Evolutionary conservation across 2,888 invertebrate genomes (phyloP).

Genomic region (Miltochrista miniata): DNA sequence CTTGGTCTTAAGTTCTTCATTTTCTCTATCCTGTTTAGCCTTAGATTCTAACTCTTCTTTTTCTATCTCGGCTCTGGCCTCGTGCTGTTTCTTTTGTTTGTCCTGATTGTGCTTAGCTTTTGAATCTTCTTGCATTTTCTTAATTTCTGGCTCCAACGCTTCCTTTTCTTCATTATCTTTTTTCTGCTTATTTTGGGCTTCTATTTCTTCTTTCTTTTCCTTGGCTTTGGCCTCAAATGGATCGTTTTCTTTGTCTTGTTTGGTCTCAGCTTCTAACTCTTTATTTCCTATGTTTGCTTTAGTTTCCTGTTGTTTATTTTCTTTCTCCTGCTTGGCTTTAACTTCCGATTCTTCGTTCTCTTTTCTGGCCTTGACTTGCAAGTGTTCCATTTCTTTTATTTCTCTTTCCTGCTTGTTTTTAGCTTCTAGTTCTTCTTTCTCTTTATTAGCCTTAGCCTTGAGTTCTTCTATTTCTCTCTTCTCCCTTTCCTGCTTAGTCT

Average conservation of each 20-base stretch:
- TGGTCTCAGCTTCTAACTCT: neutral
- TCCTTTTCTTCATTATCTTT: slow-evolving; percentile 11
- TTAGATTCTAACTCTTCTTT: slow-evolving; percentile 7
- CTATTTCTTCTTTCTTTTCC: slow-evolving; percentile 9
- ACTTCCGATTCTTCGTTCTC: neutral
- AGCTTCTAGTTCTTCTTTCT: too few relatives aligned
- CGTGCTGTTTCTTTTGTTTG: too few relatives aligned
- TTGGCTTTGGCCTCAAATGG: slow-evolving; percentile 2
- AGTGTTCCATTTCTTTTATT: too few relatives aligned
- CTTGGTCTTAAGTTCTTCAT: neutral
- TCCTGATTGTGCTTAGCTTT: too few relatives aligned
- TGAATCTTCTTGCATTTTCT: too few relatives aligned
- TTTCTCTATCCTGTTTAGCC: slow-evolving; percentile 12
- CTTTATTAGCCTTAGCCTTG: neutral
- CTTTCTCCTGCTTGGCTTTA: neutral
- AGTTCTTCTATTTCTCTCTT: neutral
- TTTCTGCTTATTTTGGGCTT: neutral
- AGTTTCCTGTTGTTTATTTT: neutral
- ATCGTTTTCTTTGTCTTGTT: too few relatives aligned
- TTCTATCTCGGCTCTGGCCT: too few relatives aligned
- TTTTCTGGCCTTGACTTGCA: neutral
- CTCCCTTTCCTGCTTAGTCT: neutral
- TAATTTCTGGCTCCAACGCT: neutral
- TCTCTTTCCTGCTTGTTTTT: too few relatives aligned
- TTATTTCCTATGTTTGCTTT: neutral